Percentiles rank a stretch among this genome's conserved stretches.
phyloP scores from a whole-genome alignment of 2,797 vertebrate species.

The Alectoris magna region DNA sequence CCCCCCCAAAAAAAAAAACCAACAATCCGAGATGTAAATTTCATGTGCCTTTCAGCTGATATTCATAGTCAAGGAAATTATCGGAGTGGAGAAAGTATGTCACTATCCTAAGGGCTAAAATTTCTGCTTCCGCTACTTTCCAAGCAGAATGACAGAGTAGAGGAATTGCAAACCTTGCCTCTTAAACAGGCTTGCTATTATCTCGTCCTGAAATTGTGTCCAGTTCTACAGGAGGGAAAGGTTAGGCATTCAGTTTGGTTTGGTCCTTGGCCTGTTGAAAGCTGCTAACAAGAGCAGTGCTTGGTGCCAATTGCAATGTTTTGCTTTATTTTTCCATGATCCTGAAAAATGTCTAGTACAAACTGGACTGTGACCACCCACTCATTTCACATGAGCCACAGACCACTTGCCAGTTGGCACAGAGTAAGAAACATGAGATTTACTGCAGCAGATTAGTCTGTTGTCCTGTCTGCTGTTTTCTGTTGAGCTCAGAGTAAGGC shows the following conservation, averaged over 20 bases:
- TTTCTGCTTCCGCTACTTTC: not conserved
- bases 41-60: not conserved
- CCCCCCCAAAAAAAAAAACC: not conserved
- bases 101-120: not conserved
- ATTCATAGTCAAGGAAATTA: not conserved
- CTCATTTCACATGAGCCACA: conserved; percentile 62
- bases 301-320: conserved; percentile 43
- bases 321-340: conserved; percentile 50
- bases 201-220: not conserved
- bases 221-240: not conserved
- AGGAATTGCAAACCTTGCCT: not conserved
- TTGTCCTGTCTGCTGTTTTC: not conserved
- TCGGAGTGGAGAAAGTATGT: not conserved
- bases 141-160: not conserved
- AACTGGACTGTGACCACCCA: conserved; percentile 65
- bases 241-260: conserved; percentile 35
- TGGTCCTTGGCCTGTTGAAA: conserved; percentile 20
- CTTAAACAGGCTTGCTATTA: not conserved
- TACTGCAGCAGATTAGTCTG: not conserved
- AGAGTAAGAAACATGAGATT: conserved; percentile 33
- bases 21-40: not conserved
- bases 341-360: conserved; percentile 53
- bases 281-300: not conserved
- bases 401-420: conserved; percentile 63
- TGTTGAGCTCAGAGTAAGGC: not conserved